Evolutionary conservation across 2,113 vertebrate species (phyloP).

Genomic region (Clinocottus analis): DNA sequence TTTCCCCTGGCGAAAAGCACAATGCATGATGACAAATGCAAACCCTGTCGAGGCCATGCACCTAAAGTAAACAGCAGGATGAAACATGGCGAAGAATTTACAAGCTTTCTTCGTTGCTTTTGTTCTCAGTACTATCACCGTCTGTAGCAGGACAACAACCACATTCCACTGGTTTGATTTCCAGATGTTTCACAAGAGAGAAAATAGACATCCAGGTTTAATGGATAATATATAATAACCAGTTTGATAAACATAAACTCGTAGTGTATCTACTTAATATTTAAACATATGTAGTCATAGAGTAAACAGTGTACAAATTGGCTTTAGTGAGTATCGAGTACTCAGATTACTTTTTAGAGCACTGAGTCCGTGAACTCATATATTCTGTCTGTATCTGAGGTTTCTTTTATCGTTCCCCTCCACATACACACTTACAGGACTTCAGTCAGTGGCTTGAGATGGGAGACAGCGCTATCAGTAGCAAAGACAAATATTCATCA

Average conservation of each 20-base stretch:
- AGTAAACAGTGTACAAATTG: slow-evolving; percentile 29
- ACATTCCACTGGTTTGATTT: neutral
- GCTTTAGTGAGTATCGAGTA: slow-evolving; percentile 10
- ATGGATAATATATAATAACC: neutral
- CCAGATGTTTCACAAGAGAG: neutral
- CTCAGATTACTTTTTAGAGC: slow-evolving; percentile 12
- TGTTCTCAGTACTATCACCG: neutral
- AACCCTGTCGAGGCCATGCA: neutral
- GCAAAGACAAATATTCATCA: slow-evolving; percentile 81
- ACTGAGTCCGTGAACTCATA: slow-evolving; percentile 19
- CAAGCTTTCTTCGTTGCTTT: neutral
- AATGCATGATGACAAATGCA: neutral
- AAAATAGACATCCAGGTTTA: slow-evolving; percentile 2
- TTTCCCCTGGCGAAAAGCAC: neutral
- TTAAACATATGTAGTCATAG: slow-evolving; percentile 4
- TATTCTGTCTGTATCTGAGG: slow-evolving; percentile 39
- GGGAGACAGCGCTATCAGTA: slow-evolving; percentile 65
- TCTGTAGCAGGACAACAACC: neutral
- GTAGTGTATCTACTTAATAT: slow-evolving; percentile 1
- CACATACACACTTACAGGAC: slow-evolving; percentile 20
- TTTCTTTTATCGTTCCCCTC: slow-evolving; percentile 24
- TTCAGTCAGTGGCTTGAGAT: slow-evolving; percentile 40
- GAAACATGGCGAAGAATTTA: neutral
- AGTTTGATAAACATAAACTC: neutral
- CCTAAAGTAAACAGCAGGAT: neutral